phyloP scores from a whole-genome alignment of 2,797 vertebrate species.

The Simalia tracyae region DNA sequence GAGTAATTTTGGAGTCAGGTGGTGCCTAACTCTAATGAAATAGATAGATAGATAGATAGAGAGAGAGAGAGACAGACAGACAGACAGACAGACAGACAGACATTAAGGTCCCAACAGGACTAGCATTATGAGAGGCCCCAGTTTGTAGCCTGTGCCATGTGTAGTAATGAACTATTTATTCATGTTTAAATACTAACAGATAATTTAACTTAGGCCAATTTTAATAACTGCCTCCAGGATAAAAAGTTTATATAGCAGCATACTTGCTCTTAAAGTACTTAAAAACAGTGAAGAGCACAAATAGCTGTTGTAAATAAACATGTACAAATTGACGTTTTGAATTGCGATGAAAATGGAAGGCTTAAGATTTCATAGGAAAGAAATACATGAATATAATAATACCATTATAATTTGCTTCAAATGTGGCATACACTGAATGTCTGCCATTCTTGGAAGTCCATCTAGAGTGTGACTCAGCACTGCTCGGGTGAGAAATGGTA shows the following conservation, averaged over 20 bases:
- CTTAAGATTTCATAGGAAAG: slow-evolving; percentile 45
- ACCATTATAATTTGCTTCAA: slow-evolving; percentile 28
- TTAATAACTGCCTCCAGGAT: slow-evolving; percentile 15
- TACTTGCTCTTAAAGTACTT: slow-evolving; percentile 19
- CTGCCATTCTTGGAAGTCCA: slow-evolving; percentile 28
- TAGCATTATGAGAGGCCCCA: neutral
- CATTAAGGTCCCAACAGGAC: neutral
- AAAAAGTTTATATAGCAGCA: slow-evolving; percentile 11
- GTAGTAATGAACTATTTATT: neutral
- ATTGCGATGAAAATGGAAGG: slow-evolving; percentile 19
- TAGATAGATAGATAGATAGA: too few relatives aligned
- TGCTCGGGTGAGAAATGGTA: slow-evolving; percentile 35
- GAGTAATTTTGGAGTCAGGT: too few relatives aligned
- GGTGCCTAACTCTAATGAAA: too few relatives aligned
- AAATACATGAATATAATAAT: slow-evolving; percentile 34
- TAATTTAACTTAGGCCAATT: slow-evolving; percentile 14
- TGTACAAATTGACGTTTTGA: slow-evolving; percentile 36
- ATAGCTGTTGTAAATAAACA: slow-evolving; percentile 12
- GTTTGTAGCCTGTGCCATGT: neutral
- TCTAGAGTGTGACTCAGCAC: slow-evolving; percentile 40
- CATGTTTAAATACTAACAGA: neutral
- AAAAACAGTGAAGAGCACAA: slow-evolving; percentile 40
- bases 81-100: too few relatives aligned
- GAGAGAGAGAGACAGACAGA: too few relatives aligned
- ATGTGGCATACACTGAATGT: slow-evolving; percentile 35